Conservation (phyloP, 2,888 invertebrate genomes). For the Dynastes hyllus region DNA sequence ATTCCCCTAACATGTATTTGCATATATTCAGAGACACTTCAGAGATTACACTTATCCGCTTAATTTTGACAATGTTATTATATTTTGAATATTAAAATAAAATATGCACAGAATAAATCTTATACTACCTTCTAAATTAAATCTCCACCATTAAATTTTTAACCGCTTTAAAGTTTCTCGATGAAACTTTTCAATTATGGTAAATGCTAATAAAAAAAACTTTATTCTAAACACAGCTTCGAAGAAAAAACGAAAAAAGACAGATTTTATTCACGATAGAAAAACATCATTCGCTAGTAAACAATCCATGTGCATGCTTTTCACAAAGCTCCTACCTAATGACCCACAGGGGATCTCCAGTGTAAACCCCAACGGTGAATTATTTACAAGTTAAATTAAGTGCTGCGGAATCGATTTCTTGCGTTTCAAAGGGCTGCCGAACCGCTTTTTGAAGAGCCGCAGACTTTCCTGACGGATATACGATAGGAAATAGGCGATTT, state of each 20-base stretch:
- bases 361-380: background rate
- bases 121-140: too few relatives aligned
- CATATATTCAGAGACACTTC: too few relatives aligned
- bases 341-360: background rate
- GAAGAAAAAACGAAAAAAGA: background rate
- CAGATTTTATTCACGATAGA: background rate
- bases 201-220: too few relatives aligned
- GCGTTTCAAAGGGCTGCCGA: background rate
- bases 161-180: background rate
- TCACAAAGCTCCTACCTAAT: background rate
- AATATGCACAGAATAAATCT: too few relatives aligned
- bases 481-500: slow-evolving; percentile 18
- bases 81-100: too few relatives aligned
- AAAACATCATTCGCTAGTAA: background rate
- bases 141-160: background rate
- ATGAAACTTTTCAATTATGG: background rate
- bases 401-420: slow-evolving; percentile 16
- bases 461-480: slow-evolving; percentile 10
- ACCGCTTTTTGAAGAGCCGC: slow-evolving; percentile 5
- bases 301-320: background rate
- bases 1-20: too few relatives aligned
- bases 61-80: too few relatives aligned
- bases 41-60: too few relatives aligned
- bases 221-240: background rate
- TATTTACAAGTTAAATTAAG: slow-evolving; percentile 20